Conservation (phyloP, 92 coral and sea anemone species). For the Palythoa grandiflora region DNA sequence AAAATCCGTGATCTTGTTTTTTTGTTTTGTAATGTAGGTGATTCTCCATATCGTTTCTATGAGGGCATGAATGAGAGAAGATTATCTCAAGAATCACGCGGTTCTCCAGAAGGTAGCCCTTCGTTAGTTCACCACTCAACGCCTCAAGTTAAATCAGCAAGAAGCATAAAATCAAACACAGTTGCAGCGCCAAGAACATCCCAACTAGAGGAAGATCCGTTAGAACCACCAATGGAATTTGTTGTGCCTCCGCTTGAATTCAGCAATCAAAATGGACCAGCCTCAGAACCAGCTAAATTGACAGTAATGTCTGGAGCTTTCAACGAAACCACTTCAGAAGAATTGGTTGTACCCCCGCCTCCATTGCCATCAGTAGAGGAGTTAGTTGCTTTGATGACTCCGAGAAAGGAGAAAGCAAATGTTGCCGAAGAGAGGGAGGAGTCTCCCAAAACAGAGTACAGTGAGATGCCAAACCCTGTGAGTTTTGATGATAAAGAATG, state of each 20-base stretch:
- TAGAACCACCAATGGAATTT: conserved; percentile 24
- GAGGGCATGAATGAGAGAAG: conserved; percentile 14
- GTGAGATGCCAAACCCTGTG: conserved; percentile 42
- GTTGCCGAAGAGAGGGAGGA: conserved; percentile 43
- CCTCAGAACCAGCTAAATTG: neutral
- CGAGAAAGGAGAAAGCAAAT: conserved; percentile 9
- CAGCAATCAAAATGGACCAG: conserved; percentile 7
- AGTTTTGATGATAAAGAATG: conserved; percentile 52
- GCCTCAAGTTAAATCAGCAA: conserved; percentile 8
- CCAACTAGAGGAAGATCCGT: neutral
- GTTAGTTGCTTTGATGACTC: conserved; percentile 50
- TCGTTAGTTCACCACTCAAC: conserved; percentile 12
- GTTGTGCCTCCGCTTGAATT: conserved; percentile 30
- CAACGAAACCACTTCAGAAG: neutral
- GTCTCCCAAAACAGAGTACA: conserved; percentile 35
- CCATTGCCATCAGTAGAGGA: conserved; percentile 40
- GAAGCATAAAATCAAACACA: conserved; percentile 1
- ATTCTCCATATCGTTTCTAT: neutral
- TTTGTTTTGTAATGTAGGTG: neutral
- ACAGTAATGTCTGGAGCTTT: neutral
- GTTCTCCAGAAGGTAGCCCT: conserved; percentile 42
- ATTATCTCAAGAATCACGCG: conserved; percentile 35
- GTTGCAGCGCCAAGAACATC: conserved; percentile 27
- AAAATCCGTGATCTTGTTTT: neutral
- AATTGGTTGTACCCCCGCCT: conserved; percentile 29